Percentiles rank a stretch among this genome's conserved stretches.
phyloP scores from a whole-genome alignment of 2,888 invertebrate genomes.

The Hypsopygia costalis region DNA sequence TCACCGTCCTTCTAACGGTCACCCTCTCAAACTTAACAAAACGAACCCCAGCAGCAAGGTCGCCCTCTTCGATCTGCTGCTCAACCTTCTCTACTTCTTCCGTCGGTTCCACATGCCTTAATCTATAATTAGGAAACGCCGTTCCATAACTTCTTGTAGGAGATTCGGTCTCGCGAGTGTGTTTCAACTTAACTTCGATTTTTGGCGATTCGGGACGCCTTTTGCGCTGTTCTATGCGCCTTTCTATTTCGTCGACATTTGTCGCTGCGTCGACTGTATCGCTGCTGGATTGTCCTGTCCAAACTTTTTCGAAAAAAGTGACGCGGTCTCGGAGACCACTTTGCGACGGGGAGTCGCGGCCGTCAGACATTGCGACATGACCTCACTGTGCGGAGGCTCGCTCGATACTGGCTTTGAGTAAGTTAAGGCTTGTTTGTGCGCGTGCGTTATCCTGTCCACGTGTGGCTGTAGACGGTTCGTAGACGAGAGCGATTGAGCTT shows the following conservation, averaged over 20 bases:
- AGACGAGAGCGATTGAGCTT: constrained; percentile 34
- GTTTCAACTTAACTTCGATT: constrained; percentile 82
- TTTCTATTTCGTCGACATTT: constrained; percentile 82
- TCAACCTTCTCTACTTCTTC: constrained; percentile 50
- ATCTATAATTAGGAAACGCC: constrained; percentile 62
- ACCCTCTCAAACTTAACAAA: constrained; percentile 87
- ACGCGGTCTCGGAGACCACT: constrained; percentile 86
- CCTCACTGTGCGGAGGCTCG: constrained; percentile 68
- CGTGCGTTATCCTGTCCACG: constrained; percentile 54
- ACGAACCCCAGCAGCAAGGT: constrained; percentile 81
- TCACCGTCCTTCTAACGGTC: constrained; percentile 83
- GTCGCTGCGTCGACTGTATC: constrained; percentile 65
- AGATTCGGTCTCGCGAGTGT: constrained; percentile 74
- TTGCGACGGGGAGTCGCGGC: constrained; percentile 74
- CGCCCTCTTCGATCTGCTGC: constrained; percentile 82
- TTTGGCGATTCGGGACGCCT: constrained; percentile 77
- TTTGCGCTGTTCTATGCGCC: constrained; percentile 79
- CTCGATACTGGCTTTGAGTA: constrained; percentile 62
- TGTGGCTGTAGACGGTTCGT: constrained; percentile 53
- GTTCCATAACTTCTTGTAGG: constrained; percentile 64
- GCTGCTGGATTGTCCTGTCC: constrained; percentile 78
- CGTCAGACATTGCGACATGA: constrained; percentile 77
- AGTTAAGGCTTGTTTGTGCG: constrained; percentile 32
- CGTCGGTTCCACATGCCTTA: constrained; percentile 66
- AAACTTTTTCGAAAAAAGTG: constrained; percentile 89